A percentile compares a stretch with the other conserved stretches of the same genome.
Conservation (phyloP, 2,888 invertebrate species). For the Caenorhabditis becei region DNA sequence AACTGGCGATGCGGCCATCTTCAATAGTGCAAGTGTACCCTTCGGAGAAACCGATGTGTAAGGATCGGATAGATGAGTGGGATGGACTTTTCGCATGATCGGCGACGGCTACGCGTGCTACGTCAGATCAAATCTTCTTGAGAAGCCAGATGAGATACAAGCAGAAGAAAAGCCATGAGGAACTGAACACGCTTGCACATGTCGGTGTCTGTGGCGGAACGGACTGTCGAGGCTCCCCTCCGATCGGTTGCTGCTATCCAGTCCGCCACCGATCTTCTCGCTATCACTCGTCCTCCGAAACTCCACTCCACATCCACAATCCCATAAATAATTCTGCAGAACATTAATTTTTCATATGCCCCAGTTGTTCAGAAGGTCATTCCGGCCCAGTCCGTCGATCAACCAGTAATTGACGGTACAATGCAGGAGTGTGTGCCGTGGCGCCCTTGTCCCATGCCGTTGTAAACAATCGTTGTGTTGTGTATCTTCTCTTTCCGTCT, state of each 20-base stretch:
- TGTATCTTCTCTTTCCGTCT: slow-evolving; percentile 2
- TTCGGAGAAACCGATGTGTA: slow-evolving; percentile 13
- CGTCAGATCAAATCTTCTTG: slow-evolving; percentile 17
- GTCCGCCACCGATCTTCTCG: neutral
- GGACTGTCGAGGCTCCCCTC: neutral
- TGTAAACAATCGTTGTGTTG: slow-evolving; percentile 6
- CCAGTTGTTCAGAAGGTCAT: slow-evolving; percentile 8
- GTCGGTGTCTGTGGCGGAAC: neutral
- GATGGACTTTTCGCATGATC: slow-evolving; percentile 49
- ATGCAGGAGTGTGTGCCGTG: neutral
- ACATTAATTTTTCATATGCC: slow-evolving; percentile 1
- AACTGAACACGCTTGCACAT: slow-evolving; percentile 1
- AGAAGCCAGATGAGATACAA: neutral
- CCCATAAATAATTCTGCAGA: slow-evolving; percentile 2
- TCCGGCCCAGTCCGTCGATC: neutral
- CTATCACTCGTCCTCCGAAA: neutral
- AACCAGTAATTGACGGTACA: slow-evolving; percentile 8
- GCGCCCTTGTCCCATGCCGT: neutral
- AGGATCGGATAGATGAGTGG: slow-evolving; percentile 23
- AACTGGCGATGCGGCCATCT: slow-evolving; percentile 30
- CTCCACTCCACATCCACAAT: neutral
- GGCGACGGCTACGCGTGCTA: slow-evolving; percentile 20
- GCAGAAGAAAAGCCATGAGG: neutral
- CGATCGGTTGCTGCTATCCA: too few relatives aligned
- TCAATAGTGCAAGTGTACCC: slow-evolving; percentile 48